Evolutionary conservation across 2,888 invertebrate genomes (phyloP), one percentile per base, ranked within the genome.

Genomic region (Drosophila colorata): DNA sequence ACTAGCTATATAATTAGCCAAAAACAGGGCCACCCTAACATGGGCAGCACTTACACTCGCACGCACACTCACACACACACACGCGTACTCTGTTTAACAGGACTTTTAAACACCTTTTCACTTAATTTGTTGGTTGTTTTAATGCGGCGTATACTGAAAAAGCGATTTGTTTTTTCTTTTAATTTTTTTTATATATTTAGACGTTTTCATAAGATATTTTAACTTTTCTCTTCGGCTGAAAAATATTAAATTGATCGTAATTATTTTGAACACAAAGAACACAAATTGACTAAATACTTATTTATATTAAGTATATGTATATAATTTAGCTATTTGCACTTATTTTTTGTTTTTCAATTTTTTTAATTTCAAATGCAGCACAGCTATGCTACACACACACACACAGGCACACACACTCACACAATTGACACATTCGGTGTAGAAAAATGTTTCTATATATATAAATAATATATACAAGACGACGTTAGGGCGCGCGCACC

Each of bases 391-490:
- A 53, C 71, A 59, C 18, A 69, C 46, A 66, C 18, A 57, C 18
- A 64, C 33, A 49, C 53, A 51, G 9, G 52, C 48, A 60, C 64
- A 60, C 56, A 58, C 69, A 70, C 55, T 55, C 65, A 72, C 69
- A 77, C 48, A 74, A 74, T 76, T 69, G 75, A 78, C 78, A 76
- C 52, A 63, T 65, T 77, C 60, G 69, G 61, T 64, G 49, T 69
- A 59, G 52, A 69, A 74, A 66, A 71, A 47, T 67, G 61, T 78
- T 77, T 80, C 69, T 85, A 88, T 83, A 87, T 80, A 85, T 85
- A 88, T 80, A 80, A 82, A 82, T 74, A 77, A 74, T 85, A 85
- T 82, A 77, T 80, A 78, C 78, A 80, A 71, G 81, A 78, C 80
- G 60, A 78, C 74, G 80, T 81, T 79, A 80, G 78, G 75, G 76